Evolutionary conservation across 2,797 vertebrate species (phyloP).

Genomic region (Todus mexicanus): DNA sequence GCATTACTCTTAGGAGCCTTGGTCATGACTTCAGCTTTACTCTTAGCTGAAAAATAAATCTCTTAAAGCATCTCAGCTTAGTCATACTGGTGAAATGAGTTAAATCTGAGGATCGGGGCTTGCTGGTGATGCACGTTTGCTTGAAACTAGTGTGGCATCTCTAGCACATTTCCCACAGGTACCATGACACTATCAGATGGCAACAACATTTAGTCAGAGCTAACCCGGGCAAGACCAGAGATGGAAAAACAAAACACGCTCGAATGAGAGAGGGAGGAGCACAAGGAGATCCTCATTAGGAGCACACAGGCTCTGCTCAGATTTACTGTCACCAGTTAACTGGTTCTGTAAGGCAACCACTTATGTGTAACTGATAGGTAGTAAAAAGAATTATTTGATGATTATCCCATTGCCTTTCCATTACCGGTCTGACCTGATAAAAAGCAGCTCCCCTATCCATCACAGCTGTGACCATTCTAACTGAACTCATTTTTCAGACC

Average conservation of each 20-base stretch:
- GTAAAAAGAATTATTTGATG: slow-evolving; percentile 66
- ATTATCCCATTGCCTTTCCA: slow-evolving; percentile 67
- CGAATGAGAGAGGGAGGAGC: not conserved
- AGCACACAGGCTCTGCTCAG: not conserved
- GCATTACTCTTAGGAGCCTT: not conserved
- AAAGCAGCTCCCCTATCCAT: slow-evolving; percentile 57
- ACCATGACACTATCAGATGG: not conserved
- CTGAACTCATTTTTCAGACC: slow-evolving; percentile 65
- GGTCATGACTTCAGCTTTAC: not conserved
- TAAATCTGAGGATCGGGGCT: not conserved
- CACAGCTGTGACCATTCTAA: slow-evolving; percentile 39
- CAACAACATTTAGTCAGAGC: not conserved
- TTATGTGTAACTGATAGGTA: slow-evolving; percentile 62
- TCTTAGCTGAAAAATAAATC: not conserved
- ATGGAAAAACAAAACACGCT: not conserved
- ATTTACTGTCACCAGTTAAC: slow-evolving; percentile 53
- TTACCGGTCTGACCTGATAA: slow-evolving; percentile 66
- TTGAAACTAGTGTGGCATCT: not conserved
- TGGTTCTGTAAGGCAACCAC: slow-evolving; percentile 53
- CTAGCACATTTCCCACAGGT: not conserved
- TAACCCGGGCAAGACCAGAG: not conserved
- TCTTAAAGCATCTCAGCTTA: not conserved
- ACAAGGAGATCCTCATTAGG: not conserved
- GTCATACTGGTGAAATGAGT: not conserved
- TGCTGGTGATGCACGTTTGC: not conserved